Conservation (phyloP, 2,797 vertebrate species). For the Limosa lapponica region DNA sequence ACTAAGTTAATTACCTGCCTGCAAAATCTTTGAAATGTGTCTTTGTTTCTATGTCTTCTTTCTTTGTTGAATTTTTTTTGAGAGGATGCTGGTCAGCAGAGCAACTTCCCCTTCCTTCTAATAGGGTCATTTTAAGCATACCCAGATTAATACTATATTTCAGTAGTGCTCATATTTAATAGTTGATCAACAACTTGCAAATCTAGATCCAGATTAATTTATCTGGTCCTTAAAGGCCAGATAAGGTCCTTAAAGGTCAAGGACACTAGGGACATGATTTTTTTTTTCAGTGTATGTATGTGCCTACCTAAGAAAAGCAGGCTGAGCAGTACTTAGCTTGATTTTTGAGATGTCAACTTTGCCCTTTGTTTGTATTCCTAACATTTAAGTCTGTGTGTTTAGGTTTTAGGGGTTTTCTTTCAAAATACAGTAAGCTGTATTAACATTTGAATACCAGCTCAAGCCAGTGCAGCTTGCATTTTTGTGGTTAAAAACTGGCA, state of each 20-base stretch:
- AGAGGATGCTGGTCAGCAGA: not conserved
- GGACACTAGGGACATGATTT: not conserved
- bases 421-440: not conserved
- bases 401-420: not conserved
- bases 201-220: not conserved
- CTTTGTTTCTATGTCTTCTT: not conserved
- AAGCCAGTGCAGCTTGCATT: not conserved
- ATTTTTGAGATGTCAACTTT: not conserved
- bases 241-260: not conserved
- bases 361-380: not conserved
- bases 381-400: not conserved
- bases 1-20: not conserved
- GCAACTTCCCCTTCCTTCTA: accelerated
- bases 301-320: not conserved
- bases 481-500: not conserved
- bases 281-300: not conserved
- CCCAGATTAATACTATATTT: not conserved
- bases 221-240: not conserved
- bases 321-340: not conserved
- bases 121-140: not conserved
- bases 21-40: not conserved
- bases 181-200: not conserved
- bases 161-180: not conserved
- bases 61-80: not conserved
- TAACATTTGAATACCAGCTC: not conserved